phyloP scores from a whole-genome alignment of 2,888 invertebrate species.

The Arge pagana region DNA sequence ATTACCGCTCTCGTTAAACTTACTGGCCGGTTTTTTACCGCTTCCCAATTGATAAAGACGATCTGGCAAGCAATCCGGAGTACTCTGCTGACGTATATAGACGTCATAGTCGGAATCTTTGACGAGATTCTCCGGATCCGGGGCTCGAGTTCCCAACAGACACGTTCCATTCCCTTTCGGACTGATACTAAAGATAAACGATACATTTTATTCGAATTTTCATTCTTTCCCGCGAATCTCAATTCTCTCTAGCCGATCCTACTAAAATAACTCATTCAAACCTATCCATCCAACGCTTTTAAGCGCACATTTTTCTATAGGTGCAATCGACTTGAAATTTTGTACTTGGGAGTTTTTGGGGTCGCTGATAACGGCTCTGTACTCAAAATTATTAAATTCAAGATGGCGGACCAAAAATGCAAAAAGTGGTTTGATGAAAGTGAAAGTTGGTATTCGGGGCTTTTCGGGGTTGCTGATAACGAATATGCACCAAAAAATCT shows the following conservation, averaged over 20 bases:
- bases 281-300: no score
- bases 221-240: conserved; percentile 3
- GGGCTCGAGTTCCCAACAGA: conserved; percentile 60
- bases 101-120: conserved; percentile 68
- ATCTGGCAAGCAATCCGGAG: conserved; percentile 34
- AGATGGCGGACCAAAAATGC: no score
- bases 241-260: neutral
- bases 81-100: conserved; percentile 56
- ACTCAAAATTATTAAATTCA: no score
- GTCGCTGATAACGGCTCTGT: no score
- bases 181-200: conserved; percentile 60
- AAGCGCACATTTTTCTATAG: no score
- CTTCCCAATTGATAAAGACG: conserved; percentile 21
- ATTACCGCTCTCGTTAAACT: no score
- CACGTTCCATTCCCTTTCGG: conserved; percentile 68
- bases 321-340: no score
- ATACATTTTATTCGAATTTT: neutral
- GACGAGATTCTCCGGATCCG: conserved; percentile 61
- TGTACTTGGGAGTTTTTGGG: no score
- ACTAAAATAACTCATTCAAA: neutral
- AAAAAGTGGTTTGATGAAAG: no score
- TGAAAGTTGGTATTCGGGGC: no score
- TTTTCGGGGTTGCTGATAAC: no score
- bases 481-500: no score
- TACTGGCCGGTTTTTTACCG: conserved; percentile 15